Conservation (phyloP, 2,113 vertebrate genomes). For the Saimiri boliviensis region DNA sequence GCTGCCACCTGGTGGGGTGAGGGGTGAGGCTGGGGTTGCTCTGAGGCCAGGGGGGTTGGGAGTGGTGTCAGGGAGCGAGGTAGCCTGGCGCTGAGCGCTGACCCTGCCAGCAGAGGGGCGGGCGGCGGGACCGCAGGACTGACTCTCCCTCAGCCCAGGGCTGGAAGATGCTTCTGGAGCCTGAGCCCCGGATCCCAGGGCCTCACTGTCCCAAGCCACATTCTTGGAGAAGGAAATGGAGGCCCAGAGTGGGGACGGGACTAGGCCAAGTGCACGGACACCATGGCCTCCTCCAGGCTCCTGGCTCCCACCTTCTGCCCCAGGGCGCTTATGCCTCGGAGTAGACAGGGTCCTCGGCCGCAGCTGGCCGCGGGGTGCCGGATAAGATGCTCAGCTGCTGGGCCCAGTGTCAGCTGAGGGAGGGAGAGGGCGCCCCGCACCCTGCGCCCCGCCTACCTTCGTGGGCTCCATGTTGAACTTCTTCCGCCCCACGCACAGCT, state of each 20-base stretch:
- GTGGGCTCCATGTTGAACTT: conserved; percentile 97
- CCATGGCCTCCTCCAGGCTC: not conserved
- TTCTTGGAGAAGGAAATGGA: not conserved
- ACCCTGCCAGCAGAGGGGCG: not conserved
- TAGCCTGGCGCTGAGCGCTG: not conserved
- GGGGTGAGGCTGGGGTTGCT: not conserved
- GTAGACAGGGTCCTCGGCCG: not conserved
- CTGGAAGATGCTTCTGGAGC: not conserved
- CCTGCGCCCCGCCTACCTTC: conserved; percentile 84
- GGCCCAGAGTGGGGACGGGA: not conserved
- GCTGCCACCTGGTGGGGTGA: not conserved
- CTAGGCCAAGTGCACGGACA: fast-evolving
- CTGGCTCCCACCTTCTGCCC: not conserved
- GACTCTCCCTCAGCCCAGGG: not conserved
- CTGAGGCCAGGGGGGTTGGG: not conserved
- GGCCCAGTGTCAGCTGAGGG: not conserved
- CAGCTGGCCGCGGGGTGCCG: conserved; percentile 18
- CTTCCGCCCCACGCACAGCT: conserved; percentile 88
- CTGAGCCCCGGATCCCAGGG: not conserved
- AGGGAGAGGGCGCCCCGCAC: fast-evolving
- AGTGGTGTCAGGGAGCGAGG: fast-evolving
- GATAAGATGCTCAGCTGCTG: not conserved
- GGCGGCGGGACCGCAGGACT: not conserved
- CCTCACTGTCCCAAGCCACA: not conserved
- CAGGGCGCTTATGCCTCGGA: not conserved